Evolutionary conservation across 2,113 vertebrate species (phyloP).

Genomic region (Dicentrarchus labrax): DNA sequence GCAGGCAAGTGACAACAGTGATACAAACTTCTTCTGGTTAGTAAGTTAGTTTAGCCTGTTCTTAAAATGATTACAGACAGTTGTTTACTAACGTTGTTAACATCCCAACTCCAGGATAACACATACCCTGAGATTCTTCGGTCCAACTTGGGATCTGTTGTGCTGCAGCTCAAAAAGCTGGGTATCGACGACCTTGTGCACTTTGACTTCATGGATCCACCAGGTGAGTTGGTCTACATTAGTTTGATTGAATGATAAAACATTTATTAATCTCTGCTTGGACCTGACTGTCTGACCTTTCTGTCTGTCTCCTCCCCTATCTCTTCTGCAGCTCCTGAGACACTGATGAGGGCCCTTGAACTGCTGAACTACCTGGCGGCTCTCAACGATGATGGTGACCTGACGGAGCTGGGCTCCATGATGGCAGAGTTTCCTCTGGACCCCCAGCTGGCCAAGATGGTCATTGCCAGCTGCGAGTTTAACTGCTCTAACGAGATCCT

Average conservation of each 20-base stretch:
- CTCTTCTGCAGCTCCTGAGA: conserved; percentile 91
- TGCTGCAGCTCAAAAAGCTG: conserved; percentile 97
- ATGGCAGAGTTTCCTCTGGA: conserved; percentile 99
- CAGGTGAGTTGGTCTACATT: conserved; percentile 84
- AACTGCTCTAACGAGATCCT: conserved; percentile 99
- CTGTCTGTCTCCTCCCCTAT: no score
- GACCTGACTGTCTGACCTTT: neutral
- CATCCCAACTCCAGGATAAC: conserved; percentile 88
- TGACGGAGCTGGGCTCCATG: conserved; percentile 99
- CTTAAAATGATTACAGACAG: neutral
- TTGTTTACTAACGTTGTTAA: neutral
- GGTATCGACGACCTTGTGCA: conserved; percentile 99
- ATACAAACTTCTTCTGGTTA: no score
- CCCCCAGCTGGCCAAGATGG: conserved; percentile 99
- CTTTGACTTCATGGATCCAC: conserved; percentile 99
- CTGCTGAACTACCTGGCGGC: conserved; percentile 98
- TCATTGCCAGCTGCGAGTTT: conserved; percentile 99
- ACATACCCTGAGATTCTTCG: conserved; percentile 98
- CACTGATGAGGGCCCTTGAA: conserved; percentile 97
- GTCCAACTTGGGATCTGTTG: conserved; percentile 97
- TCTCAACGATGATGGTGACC: conserved; percentile 97
- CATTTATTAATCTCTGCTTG: neutral
- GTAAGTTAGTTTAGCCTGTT: neutral
- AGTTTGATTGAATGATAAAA: neutral
- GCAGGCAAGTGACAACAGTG: conserved; percentile 88